Base-by-base conservation (phyloP, 2,888 invertebrate species). In the Gnatocerus cornutus region DNA sequence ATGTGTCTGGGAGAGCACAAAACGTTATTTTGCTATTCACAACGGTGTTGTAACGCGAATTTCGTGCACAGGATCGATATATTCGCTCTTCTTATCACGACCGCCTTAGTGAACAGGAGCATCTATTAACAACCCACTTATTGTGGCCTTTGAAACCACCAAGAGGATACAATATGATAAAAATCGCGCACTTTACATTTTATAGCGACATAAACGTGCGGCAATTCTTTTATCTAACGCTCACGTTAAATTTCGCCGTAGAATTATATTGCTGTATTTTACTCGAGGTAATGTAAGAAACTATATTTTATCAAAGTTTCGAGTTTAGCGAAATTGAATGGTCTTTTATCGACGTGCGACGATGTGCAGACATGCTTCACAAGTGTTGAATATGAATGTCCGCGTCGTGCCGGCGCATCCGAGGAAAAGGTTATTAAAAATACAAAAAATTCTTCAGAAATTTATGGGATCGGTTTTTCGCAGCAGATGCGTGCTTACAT, bases 1-100 rank as follows among this genome's bases (percentile, higher is more conserved):
- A 74, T 73, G 75, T 74, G 71, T 73, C 71, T 64, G 69, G 70
- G 66, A 72, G 75, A 68, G 74, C 72, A 78, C 76, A 77, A 77
- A 76, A 74, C 76, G 74, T 77, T 73, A 73, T 73, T 69, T 64
- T 69, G 61, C 68, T 69, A 74, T 71, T 71, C 73, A 73, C 74
- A 71, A 71, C 74, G 74, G 73, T 73, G 74, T 72, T 72, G 74
- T 66, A 72, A 72, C 72, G 71, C 74, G 76, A 74, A 74, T 75
- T 75, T 75, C 72, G 74, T 74, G 71, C 74, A 71, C 62, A 58
- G 58, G 21, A 21, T 21, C 21, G 21, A 21, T 21, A 21, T 21
- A 21, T 21, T 21, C 21, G 21, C 21, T 21, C 21, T 21, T 21
- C 21, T 21, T n/a, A n/a, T n/a, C 33, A 33, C 33, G 33, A 6